Base-by-base conservation (phyloP, 2,888 invertebrate species). In the Fissipunctia ypsillon region DNA sequence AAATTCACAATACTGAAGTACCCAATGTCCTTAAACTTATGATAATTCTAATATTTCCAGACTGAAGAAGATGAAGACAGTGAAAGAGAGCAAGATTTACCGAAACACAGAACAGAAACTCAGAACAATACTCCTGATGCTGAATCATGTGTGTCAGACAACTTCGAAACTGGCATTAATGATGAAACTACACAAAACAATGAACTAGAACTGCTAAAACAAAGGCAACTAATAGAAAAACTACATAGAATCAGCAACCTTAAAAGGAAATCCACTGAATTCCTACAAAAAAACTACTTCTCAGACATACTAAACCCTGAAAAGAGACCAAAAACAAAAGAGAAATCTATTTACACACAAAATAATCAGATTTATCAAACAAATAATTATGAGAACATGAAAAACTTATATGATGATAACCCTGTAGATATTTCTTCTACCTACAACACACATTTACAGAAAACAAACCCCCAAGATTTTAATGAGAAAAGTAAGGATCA, bases 241-340 rank as follows among this genome's bases (percentile, higher is more conserved):
- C 90, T 96, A 48, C 94, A 96, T 81, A 94, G 94, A 83, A 89
- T 96, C 69, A 96, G 93, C 84, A 93, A 91, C 79, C 89, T 96
- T 19, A 96, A 96, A 88, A 93, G 96, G 81, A 96, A 96, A 90
- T 96, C 96, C 9, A 95, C 95, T 52, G 96, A 96, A 80, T 95
- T 94, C 71, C 85, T 95, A 38, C 95, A 95, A 81, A 95, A 94
- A 85, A 95, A 92, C 78, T 96, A 95, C 83, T 96, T 94, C 81
- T 88, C 93, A 56, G 95, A 94, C 52, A 82, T 94, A 70, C 76
- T 93, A 56, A 94, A 92, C 81, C 80, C 93, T 60, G 96, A 96
- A 77, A 96, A 96, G 79, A 92, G 93, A 83, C 90, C 92, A n/a
- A 96, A 95, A 90, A 88, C 91, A 54, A 94, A 92, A 88, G 96